Conservation (phyloP, 2,888 invertebrate genomes). For the Leistus spinibarbis region DNA sequence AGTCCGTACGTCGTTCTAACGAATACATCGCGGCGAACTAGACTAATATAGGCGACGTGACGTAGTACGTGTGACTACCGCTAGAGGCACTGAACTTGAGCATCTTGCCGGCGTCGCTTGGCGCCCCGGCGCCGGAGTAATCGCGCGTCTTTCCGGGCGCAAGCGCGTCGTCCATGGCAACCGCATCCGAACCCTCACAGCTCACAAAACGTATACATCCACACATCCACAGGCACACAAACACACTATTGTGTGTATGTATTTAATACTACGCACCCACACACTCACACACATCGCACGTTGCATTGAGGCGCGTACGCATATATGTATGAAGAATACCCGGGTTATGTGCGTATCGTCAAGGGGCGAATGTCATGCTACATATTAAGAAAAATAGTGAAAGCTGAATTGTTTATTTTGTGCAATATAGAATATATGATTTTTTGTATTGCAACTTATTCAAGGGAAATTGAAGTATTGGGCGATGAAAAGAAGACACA, state of each 20-base stretch:
- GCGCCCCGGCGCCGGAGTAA: conserved; percentile 33
- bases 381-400: not conserved
- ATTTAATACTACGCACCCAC: not conserved
- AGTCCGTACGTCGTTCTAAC: conserved; percentile 18
- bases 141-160: conserved; percentile 39
- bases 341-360: not conserved
- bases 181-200: conserved; percentile 4
- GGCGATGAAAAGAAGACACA: no score
- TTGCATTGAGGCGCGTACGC: not conserved
- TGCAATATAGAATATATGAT: not conserved
- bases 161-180: conserved; percentile 33
- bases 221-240: not conserved
- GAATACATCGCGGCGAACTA: conserved; percentile 24
- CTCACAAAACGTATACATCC: not conserved
- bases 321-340: not conserved
- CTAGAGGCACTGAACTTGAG: conserved; percentile 39
- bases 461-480: not conserved
- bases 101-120: conserved; percentile 18
- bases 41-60: conserved; percentile 29
- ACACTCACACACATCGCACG: not conserved
- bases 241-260: not conserved
- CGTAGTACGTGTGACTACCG: conserved; percentile 29
- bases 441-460: not conserved
- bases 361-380: not conserved
- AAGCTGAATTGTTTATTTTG: not conserved